Percentiles rank a stretch among this genome's conserved stretches.
Conservation (phyloP, 2,797 vertebrate genomes). For the Todus mexicanus region DNA sequence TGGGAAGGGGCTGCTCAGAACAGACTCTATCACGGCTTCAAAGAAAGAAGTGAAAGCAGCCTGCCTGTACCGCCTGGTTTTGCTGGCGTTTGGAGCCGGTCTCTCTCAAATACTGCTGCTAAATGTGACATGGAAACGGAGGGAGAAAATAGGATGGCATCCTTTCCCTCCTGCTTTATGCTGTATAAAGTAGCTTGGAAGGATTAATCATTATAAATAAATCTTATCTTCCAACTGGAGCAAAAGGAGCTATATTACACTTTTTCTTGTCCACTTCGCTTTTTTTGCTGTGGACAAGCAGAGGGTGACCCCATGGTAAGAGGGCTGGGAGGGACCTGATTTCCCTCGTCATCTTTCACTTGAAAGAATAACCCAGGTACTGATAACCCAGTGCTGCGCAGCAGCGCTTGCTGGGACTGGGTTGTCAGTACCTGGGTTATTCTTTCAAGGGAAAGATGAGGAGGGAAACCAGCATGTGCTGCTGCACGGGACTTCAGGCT, state of each 20-base stretch:
- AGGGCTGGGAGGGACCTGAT: background rate
- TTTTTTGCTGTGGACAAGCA: background rate
- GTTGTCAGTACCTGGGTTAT: background rate
- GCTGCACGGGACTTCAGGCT: background rate
- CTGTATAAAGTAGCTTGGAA: background rate
- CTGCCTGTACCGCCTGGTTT: background rate
- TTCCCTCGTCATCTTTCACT: background rate
- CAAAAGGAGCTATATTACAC: background rate
- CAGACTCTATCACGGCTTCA: background rate
- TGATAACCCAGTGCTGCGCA: no score
- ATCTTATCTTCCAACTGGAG: background rate
- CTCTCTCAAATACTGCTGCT: background rate
- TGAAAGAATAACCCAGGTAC: background rate
- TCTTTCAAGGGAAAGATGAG: background rate
- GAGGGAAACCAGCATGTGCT: background rate
- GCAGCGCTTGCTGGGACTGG: no score
- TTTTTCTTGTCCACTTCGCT: background rate
- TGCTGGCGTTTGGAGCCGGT: background rate
- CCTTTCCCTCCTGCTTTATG: background rate
- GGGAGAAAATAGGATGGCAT: background rate
- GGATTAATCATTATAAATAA: background rate
- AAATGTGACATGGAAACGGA: background rate
- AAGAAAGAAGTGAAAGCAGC: background rate
- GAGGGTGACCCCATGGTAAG: background rate
- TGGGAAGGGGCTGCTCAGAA: background rate